Percentiles rank a stretch among this genome's conserved stretches.
Conservation (phyloP, 2,797 vertebrate genomes). For the Mycteria americana region DNA sequence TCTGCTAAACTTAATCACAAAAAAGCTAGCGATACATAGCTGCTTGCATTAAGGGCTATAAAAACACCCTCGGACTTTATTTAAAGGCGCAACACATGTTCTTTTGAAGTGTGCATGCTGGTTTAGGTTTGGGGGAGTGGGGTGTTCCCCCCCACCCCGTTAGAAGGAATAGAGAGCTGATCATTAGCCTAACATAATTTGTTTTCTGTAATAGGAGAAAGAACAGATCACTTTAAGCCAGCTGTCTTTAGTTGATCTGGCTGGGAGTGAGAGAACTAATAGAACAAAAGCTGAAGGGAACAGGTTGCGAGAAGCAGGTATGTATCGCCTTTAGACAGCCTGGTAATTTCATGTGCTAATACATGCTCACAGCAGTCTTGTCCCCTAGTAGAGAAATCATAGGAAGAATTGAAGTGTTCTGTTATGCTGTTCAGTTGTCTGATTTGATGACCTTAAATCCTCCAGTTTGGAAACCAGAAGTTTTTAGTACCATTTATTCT, state of each 20-base stretch:
- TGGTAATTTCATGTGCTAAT: background rate
- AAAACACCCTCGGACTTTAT: fast-evolving
- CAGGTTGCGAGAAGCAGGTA: constrained; percentile 93
- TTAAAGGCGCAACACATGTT: fast-evolving
- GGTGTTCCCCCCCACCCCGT: fast-evolving
- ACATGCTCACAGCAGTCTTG: fast-evolving
- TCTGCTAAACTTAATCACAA: background rate
- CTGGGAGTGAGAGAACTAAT: constrained; percentile 94
- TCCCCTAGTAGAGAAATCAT: background rate
- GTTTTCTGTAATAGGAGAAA: constrained; percentile 81
- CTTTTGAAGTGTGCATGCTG: background rate
- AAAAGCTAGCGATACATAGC: background rate
- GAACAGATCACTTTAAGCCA: constrained; percentile 90
- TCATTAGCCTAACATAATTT: background rate
- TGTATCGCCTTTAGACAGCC: background rate
- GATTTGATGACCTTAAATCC: background rate
- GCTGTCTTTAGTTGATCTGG: constrained; percentile 93
- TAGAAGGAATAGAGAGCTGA: background rate
- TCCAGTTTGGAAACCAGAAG: background rate
- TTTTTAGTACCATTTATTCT: background rate
- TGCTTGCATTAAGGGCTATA: background rate
- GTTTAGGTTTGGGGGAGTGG: background rate
- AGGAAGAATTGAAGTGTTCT: background rate
- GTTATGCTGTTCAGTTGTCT: background rate
- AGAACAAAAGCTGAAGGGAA: constrained; percentile 93